A percentile compares a stretch with the other conserved stretches of the same genome.
Conservation (phyloP, 2,113 vertebrate species). For the Anas platyrhynchos region DNA sequence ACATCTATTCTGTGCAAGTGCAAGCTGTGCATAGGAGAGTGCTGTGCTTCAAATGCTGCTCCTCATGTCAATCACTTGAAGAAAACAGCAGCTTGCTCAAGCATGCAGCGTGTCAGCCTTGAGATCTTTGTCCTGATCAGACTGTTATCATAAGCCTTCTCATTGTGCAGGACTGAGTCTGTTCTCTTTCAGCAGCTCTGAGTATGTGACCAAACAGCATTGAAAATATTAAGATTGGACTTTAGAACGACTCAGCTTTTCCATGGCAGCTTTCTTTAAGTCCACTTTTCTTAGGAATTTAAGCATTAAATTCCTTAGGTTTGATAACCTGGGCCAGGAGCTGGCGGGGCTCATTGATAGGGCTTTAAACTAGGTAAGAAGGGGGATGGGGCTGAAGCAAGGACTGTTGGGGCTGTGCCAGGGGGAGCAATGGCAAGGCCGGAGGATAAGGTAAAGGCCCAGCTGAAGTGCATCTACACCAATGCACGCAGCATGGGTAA, state of each 20-base stretch:
- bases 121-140: not conserved
- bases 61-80: not conserved
- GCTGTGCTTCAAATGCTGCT: not conserved
- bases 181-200: not conserved
- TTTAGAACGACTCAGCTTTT: not conserved
- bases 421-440: too few species aligned
- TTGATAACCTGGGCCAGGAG: not conserved
- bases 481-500: too few species aligned
- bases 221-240: not conserved
- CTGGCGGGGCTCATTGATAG: too few species aligned
- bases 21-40: not conserved
- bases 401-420: too few species aligned
- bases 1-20: not conserved
- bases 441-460: too few species aligned
- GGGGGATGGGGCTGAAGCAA: too few species aligned
- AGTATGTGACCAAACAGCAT: not conserved
- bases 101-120: not conserved
- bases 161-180: not conserved
- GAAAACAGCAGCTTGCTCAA: accelerated
- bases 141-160: not conserved
- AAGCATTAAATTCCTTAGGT: not conserved
- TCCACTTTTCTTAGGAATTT: not conserved
- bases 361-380: too few species aligned
- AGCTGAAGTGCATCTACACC: too few species aligned
- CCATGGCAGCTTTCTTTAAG: not conserved